Conservation (phyloP, 1,140 invertebrate species). For the Drosophila sp. region DNA sequence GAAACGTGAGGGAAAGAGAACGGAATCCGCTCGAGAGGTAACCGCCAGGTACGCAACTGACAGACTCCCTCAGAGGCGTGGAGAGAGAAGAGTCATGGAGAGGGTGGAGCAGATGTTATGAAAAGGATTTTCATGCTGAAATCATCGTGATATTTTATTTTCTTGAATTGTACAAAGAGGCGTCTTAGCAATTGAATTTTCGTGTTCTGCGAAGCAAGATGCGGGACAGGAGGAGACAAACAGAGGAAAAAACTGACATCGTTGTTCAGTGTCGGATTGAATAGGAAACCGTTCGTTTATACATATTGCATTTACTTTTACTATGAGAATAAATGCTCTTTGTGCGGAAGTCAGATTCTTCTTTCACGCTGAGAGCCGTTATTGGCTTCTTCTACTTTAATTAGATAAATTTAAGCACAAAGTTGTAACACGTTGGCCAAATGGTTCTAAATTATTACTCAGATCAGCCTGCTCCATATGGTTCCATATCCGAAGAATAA, state of each 20-base stretch:
- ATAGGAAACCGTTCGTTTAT: conserved; percentile 43
- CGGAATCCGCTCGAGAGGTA: conserved; percentile 4
- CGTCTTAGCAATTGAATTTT: conserved; percentile 40
- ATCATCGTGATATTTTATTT: conserved; percentile 8
- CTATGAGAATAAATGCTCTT: no score
- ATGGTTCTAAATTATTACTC: background rate
- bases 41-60: conserved; percentile 29
- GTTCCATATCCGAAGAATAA: background rate
- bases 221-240: background rate
- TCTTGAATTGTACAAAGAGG: background rate
- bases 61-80: background rate
- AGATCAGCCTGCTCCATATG: background rate
- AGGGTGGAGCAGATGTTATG: background rate
- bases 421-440: conserved; percentile 17
- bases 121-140: conserved; percentile 62
- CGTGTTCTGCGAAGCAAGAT: conserved; percentile 1
- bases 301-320: conserved; percentile 35
- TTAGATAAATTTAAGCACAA: conserved; percentile 18
- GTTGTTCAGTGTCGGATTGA: conserved; percentile 56
- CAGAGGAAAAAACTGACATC: conserved; percentile 49
- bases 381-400: conserved; percentile 11
- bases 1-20: conserved; percentile 2
- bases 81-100: background rate
- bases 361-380: conserved; percentile 6
- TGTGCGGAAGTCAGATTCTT: conserved; percentile 18